Conservation (phyloP, 2,797 vertebrate species). For the Argyrosomus regius region DNA sequence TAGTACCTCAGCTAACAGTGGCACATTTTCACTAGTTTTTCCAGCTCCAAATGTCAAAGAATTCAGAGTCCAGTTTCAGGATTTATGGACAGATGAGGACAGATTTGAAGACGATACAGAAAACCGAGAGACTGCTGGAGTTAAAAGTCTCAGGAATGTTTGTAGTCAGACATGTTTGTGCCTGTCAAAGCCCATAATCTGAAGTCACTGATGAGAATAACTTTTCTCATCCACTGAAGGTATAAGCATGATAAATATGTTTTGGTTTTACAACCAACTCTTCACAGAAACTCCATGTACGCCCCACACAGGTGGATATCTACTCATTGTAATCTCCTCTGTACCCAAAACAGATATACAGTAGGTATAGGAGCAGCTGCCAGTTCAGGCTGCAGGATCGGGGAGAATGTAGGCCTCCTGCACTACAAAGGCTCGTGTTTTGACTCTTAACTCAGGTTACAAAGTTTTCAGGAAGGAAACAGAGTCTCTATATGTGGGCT, state of each 20-base stretch:
- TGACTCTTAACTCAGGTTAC: conserved; percentile 13
- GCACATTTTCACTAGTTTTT: not conserved
- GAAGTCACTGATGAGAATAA: conserved; percentile 37
- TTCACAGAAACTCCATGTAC: not conserved
- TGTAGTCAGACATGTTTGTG: conserved; percentile 53
- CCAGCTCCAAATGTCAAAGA: not conserved
- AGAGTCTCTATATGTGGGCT: not conserved
- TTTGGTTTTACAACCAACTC: conserved; percentile 5
- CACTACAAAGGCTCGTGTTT: not conserved
- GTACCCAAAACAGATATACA: not conserved
- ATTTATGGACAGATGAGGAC: not conserved
- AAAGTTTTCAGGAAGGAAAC: conserved; percentile 44
- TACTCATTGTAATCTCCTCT: not conserved
- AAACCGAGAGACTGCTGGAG: conserved; percentile 23
- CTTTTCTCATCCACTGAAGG: conserved; percentile 14
- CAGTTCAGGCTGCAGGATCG: conserved; percentile 1
- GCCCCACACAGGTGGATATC: not conserved
- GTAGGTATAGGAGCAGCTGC: not conserved
- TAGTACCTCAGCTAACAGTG: no score
- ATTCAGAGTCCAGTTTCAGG: not conserved
- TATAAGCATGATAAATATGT: not conserved
- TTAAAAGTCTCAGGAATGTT: conserved; percentile 64
- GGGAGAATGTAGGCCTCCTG: not conserved
- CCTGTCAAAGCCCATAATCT: conserved; percentile 51
- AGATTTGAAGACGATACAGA: conserved; percentile 13